phyloP scores from a whole-genome alignment of 2,888 invertebrate species.

The Smittia sp. region DNA sequence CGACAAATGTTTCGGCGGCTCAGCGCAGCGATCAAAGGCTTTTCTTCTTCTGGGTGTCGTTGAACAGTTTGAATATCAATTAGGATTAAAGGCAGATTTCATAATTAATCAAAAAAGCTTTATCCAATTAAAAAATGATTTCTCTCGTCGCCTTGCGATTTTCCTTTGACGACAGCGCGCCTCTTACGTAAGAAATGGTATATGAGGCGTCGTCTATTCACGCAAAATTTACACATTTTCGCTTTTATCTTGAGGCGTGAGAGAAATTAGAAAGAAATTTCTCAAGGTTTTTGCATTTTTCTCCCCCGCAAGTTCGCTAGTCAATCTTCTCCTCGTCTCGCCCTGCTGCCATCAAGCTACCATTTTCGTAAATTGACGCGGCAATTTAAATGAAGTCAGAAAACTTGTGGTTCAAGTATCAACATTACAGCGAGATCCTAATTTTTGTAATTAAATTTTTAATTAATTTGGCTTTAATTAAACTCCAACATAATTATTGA shows the following conservation, averaged over 20 bases:
- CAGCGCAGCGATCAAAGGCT: neutral
- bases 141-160: too few relatives aligned
- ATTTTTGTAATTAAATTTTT: slow-evolving; percentile 18
- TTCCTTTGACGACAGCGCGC: too few relatives aligned
- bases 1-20: too few relatives aligned
- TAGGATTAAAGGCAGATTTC: neutral
- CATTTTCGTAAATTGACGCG: neutral
- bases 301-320: neutral
- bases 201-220: too few relatives aligned
- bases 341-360: neutral
- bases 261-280: neutral
- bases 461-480: slow-evolving; percentile 34
- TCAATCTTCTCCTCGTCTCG: neutral
- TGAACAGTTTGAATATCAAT: neutral
- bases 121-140: neutral
- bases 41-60: neutral
- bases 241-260: too few relatives aligned
- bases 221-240: too few relatives aligned
- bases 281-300: neutral
- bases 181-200: too few relatives aligned
- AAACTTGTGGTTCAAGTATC: slow-evolving; percentile 28
- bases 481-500: slow-evolving; percentile 37
- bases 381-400: neutral
- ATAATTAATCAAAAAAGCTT: neutral
- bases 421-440: slow-evolving; percentile 14